A percentile compares a stretch with the other conserved stretches of the same genome.
Conservation (phyloP, 2,888 invertebrate species). For the Pterobdella sp. region DNA sequence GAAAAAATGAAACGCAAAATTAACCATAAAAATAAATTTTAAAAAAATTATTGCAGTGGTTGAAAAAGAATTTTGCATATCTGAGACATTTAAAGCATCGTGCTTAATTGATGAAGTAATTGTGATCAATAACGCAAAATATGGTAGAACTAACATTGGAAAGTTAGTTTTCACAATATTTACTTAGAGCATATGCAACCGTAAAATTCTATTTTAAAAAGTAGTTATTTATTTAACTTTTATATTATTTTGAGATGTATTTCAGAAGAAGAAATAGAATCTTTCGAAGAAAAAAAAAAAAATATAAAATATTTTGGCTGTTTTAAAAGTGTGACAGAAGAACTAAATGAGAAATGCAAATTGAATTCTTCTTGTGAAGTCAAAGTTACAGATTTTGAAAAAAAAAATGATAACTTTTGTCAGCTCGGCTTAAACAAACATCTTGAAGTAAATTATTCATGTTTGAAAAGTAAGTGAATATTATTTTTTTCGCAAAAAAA, state of each 20-base stretch:
- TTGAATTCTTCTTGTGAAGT: background rate
- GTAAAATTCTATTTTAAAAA: background rate
- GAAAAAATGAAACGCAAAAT: too few species aligned
- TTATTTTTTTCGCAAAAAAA: background rate
- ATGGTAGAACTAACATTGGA: constrained; percentile 26
- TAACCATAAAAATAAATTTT: background rate
- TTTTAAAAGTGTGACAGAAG: background rate
- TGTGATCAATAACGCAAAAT: constrained; percentile 22
- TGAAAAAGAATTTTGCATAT: constrained; percentile 10
- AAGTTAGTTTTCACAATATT: constrained; percentile 17
- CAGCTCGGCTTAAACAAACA: background rate
- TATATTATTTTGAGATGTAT: too few species aligned
- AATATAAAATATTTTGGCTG: background rate
- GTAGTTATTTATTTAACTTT: background rate
- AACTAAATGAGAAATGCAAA: background rate
- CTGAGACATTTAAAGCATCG: constrained; percentile 6
- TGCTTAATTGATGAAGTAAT: constrained; percentile 13
- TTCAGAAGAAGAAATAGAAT: background rate
- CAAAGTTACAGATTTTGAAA: background rate
- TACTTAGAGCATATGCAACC: background rate
- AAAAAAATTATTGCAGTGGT: background rate
- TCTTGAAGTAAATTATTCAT: background rate
- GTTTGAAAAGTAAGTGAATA: background rate
- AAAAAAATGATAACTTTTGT: background rate
- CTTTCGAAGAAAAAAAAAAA: background rate